Evolutionary conservation across 2,113 vertebrate species (phyloP).

Genomic region (Phyllostomus discolor): DNA sequence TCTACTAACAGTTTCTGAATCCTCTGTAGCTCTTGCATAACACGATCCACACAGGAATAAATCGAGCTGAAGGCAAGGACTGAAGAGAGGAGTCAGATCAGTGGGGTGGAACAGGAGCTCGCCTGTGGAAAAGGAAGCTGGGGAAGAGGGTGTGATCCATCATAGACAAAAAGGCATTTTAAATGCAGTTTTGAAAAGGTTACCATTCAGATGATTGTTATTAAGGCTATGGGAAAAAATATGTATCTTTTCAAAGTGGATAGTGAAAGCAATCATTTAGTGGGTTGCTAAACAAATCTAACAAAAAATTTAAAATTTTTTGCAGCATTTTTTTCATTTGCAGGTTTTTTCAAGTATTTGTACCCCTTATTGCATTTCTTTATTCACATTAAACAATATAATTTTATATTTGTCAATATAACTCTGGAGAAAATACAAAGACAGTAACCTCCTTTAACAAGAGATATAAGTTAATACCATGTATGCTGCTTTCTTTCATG

Average conservation of each 20-base stretch:
- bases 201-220: not conserved
- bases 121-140: not conserved
- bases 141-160: not conserved
- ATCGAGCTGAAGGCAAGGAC: not conserved
- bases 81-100: not conserved
- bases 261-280: not conserved
- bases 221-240: not conserved
- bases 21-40: not conserved
- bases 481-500: constrained; percentile 59
- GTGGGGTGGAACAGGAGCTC: not conserved
- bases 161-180: not conserved
- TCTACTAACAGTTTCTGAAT: not conserved
- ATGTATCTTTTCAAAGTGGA: not conserved
- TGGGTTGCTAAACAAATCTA: not conserved
- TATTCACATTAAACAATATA: constrained; percentile 78
- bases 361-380: constrained; percentile 80
- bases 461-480: constrained; percentile 75
- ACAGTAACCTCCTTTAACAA: constrained; percentile 73
- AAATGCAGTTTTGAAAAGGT: not conserved
- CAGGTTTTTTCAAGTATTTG: constrained; percentile 56
- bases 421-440: constrained; percentile 75
- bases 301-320: not conserved
- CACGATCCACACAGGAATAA: not conserved
- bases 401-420: constrained; percentile 76
- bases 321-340: not conserved